Conservation (phyloP, 2,113 vertebrate species). For the Sorex araneus region DNA sequence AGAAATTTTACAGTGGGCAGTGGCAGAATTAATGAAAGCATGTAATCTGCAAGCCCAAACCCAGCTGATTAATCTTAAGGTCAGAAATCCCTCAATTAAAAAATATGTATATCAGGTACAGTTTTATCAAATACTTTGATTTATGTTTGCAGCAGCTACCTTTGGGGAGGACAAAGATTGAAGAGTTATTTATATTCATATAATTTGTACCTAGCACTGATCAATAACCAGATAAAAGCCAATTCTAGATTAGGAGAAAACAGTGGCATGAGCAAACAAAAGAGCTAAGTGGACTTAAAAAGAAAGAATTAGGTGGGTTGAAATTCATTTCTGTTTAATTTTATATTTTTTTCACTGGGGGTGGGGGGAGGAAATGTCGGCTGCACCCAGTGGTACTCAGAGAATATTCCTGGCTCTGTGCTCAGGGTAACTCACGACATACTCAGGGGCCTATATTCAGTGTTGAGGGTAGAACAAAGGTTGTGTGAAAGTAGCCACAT, state of each 20-base stretch:
- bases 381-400: too few species aligned
- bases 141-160: background rate
- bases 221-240: slow-evolving; percentile 26
- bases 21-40: slow-evolving; percentile 15
- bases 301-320: background rate
- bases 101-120: background rate
- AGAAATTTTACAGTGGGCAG: slow-evolving; percentile 51
- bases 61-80: background rate
- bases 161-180: background rate
- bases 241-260: slow-evolving; percentile 25
- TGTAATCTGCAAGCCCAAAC: slow-evolving; percentile 30
- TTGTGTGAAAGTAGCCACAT: too few species aligned
- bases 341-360: background rate
- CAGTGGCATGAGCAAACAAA: background rate
- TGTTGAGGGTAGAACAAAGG: too few species aligned
- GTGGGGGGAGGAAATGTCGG: too few species aligned
- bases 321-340: background rate
- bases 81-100: slow-evolving; percentile 8
- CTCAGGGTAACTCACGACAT: too few species aligned
- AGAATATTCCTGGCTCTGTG: too few species aligned
- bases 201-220: background rate
- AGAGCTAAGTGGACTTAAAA: too few species aligned
- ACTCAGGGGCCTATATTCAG: too few species aligned
- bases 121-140: slow-evolving; percentile 47
- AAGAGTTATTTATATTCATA: slow-evolving; percentile 1